Evolutionary conservation across 1,140 invertebrate genomes (phyloP), one percentile per base, ranked within the genome.

Genomic region (Drosophila kohkoa): DNA sequence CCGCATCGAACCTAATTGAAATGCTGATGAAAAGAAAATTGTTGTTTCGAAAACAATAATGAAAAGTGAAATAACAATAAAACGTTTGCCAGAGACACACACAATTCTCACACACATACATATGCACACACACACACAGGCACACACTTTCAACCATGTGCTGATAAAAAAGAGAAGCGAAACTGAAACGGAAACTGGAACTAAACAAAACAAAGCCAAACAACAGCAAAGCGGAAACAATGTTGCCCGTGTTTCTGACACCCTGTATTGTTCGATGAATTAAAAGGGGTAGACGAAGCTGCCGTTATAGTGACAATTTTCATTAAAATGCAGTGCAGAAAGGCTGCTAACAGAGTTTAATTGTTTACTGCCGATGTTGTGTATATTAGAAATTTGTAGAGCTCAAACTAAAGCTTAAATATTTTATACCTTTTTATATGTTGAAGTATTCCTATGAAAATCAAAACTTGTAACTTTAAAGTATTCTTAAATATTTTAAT

Each of bases 11-110:
- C 70, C 83, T 87, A 87, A 87, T 87, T 87, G 83, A 87, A 87
- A 87, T 88, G 83, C 83, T 83, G 83, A 88, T 87, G 83, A 87
- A 87, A 88, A 75, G 80, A 80, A 88, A 88, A 83, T 83, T 75
- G 59, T 68, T 88, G 77, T 78, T 82, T 77, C 70, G 80, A 77
- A 87, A 87, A 87, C 83, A 87, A 88, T 88, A 87, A 87, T 87
- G 80, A 83, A 87, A 83, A 88, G 69, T 83, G 83, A 82, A 83
- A 87, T 66, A 80, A 78, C 83, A 75, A 67, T 80, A 82, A 88
- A 86, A 79, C 69, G 83, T 58, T 88, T 82, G 68, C 59, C 76
- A 73, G 30, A 55, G 46, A 60, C 60, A 54, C 45, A 60, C 32
- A 68, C 69, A 67, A 52, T 46, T 35, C 68, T 65, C 57, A 35